Evolutionary conservation across 2,113 vertebrate genomes (phyloP).

Genomic region (Colius striatus): DNA sequence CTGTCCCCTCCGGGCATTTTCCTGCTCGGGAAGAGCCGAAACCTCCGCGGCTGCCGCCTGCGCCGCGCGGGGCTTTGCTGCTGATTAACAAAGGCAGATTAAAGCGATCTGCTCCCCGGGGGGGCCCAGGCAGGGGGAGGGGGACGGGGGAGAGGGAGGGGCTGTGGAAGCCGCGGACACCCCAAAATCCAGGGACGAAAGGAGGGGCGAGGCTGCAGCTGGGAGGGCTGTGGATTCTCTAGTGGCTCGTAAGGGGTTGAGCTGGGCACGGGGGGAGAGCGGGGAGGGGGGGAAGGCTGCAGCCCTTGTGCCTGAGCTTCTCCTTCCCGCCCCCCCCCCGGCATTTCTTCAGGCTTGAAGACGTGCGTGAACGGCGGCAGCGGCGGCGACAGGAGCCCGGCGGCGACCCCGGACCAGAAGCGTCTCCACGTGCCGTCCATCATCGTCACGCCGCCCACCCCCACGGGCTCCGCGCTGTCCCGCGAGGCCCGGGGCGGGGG

Average conservation of each 20-base stretch:
- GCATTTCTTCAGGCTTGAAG: constrained; percentile 68
- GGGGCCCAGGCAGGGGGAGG: too few species aligned
- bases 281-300: not conserved
- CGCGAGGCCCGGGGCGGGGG: constrained; percentile 11
- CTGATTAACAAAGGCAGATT: constrained; percentile 50
- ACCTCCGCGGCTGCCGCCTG: not conserved
- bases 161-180: not conserved
- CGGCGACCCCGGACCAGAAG: not conserved
- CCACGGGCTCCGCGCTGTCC: constrained; percentile 62
- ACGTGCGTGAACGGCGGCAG: constrained; percentile 64
- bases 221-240: not conserved
- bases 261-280: accelerated
- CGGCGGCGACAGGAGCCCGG: not conserved
- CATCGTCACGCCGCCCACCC: constrained; percentile 79
- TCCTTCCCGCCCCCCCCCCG: accelerated
- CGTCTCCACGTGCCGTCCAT: constrained; percentile 78
- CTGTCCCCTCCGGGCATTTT: constrained; percentile 41
- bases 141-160: accelerated
- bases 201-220: not conserved
- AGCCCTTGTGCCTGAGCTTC: accelerated
- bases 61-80: not conserved
- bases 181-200: not conserved
- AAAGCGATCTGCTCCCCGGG: not conserved
- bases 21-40: constrained; percentile 56
- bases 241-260: not conserved